Evolutionary conservation across 2,797 vertebrate species (phyloP).

Genomic region (Sebastes hopkinsi): DNA sequence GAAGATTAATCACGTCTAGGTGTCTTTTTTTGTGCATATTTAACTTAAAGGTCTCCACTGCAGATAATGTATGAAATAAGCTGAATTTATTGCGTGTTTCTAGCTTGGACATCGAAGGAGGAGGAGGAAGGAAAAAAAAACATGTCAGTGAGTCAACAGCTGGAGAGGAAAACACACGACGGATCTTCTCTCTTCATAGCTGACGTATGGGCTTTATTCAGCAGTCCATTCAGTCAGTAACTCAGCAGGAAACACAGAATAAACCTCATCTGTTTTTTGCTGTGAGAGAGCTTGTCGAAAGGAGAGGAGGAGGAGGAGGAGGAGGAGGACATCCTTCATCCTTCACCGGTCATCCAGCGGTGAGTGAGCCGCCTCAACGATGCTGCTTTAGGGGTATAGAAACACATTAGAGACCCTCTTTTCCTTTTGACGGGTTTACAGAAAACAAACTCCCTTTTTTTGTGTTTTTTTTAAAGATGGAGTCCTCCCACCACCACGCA

Average conservation of each 20-base stretch:
- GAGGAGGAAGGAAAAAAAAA: slow-evolving; percentile 18
- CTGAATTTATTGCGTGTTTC: not conserved
- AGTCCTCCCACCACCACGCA: slow-evolving; percentile 43
- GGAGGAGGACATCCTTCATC: slow-evolving; percentile 27
- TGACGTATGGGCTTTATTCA: slow-evolving; percentile 41
- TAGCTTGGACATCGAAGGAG: slow-evolving; percentile 13
- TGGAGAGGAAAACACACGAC: slow-evolving; percentile 60
- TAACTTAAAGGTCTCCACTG: slow-evolving; percentile 4
- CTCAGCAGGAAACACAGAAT: not conserved
- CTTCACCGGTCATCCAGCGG: slow-evolving; percentile 25
- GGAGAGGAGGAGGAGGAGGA: no score
- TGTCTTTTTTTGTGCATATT: slow-evolving; percentile 9
- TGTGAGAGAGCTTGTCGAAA: not conserved
- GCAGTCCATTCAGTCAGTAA: slow-evolving; percentile 7
- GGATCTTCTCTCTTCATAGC: slow-evolving; percentile 39
- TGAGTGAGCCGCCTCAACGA: slow-evolving; percentile 41
- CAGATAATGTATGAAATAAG: not conserved
- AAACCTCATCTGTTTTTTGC: slow-evolving; percentile 6
- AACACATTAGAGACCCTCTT: not conserved
- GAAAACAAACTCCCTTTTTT: slow-evolving; percentile 1
- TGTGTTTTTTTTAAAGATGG: slow-evolving; percentile 62
- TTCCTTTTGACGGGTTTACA: slow-evolving; percentile 6
- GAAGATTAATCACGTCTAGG: not conserved
- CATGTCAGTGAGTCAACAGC: slow-evolving; percentile 74
- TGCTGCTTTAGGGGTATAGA: not conserved